Base-by-base conservation (phyloP, 2,888 invertebrate genomes). In the Hemithea aestivaria region DNA sequence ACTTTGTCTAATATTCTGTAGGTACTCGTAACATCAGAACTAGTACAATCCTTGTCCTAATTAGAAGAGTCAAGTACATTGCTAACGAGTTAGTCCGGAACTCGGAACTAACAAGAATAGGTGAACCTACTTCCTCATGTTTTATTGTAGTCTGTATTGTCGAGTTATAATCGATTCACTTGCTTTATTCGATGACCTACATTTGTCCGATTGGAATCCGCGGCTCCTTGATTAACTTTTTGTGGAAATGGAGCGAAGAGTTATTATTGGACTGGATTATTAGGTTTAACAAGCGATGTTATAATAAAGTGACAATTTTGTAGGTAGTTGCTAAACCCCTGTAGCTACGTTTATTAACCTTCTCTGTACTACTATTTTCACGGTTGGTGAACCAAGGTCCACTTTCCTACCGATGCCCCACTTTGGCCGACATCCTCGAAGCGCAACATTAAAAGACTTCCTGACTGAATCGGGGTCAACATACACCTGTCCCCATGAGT, bases 161-260 rank as follows among this genome's bases (percentile, higher is more conserved):
- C 22, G 28, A 26, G 12, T 16, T 26, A 33, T 10, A 10, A 27
- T 23, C 7, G 8, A 26, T 27, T 20, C 8, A 10, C 21, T 40
- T 37, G 30, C 38, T 38, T 49, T 40, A 45, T 45, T 34, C 44
- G 34, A 38, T 42, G 48, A 46, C 48, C 51, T 37, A 48, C 35
- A 39, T 51, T 32, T 10, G 12, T 25, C 27, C 21, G 36, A 39
- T 40, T 39, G 37, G 28, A 27, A 34, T 20, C 21, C 9, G 29
- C 20, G 36, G 25, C 31, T 38, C 34, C 22, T 32, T 28, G 24
- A 23, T 30, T 10, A 35, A 34, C 29, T 23, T 10, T 30, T 39
- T 27, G 34, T 26, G 29, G 26, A 26, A 34, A 26, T 40, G 25
- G 9, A n/a, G 10, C 34, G 4, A 16, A 10, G 10, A 26, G 21